These are phyloP conservation scores for Drosophila rhopaloa DNA, from an alignment of 1,140 invertebrate genomes.

Conservation along the genomic window DNA sequence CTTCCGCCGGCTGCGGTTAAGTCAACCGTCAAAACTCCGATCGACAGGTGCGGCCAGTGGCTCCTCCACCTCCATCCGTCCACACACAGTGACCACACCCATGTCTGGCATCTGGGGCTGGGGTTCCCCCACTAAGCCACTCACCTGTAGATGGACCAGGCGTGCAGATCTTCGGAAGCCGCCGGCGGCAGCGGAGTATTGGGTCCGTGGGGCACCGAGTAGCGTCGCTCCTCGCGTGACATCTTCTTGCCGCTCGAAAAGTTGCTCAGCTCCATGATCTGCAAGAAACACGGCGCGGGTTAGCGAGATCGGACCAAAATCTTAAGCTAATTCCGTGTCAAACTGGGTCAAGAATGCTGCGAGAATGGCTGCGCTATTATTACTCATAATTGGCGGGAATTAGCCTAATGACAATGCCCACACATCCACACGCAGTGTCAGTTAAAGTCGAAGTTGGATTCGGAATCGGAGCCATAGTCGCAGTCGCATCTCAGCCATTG, in stretches of 20 bases:
- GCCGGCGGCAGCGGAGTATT: conserved; percentile 87
- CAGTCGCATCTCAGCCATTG: conserved; percentile 33
- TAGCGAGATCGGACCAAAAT: conserved; percentile 56
- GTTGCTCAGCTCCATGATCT: conserved; percentile 84
- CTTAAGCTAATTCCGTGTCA: conserved; percentile 59
- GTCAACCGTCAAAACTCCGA: conserved; percentile 71
- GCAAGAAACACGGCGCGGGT: conserved; percentile 7
- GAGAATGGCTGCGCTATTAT: conserved; percentile 56
- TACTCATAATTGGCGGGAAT: conserved; percentile 78
- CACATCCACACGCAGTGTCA: conserved; percentile 40
- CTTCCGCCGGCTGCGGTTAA: conserved; percentile 70
- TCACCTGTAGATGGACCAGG: conserved; percentile 97
- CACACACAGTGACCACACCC: conserved; percentile 28
- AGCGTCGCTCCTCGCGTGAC: conserved; percentile 89
- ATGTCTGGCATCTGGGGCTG: conserved; percentile 32
- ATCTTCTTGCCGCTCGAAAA: conserved; percentile 82
- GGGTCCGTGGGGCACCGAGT: conserved; percentile 91
- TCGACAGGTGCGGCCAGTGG: conserved; percentile 26
- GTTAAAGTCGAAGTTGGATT: conserved; percentile 26
- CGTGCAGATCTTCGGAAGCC: conserved; percentile 95
- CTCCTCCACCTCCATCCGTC: background rate
- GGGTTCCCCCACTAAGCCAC: conserved; percentile 8
- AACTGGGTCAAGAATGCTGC: conserved; percentile 77
- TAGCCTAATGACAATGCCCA: conserved; percentile 71
- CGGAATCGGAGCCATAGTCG: conserved; percentile 17